These are phyloP conservation scores for Psittacus erithacus DNA, from an alignment of 2,113 vertebrate species.

Conservation along the genomic window DNA sequence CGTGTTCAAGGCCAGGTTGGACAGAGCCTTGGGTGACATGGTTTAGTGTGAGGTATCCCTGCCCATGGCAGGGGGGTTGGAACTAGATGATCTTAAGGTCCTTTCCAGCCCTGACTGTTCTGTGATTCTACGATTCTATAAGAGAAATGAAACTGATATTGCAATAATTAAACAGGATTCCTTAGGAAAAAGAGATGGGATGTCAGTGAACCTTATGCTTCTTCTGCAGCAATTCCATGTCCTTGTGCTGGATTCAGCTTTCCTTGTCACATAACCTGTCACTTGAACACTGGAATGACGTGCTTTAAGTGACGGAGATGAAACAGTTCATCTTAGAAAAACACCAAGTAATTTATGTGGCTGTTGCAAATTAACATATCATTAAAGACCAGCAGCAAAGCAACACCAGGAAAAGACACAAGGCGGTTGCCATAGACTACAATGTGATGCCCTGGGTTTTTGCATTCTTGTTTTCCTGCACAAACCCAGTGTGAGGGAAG, in stretches of 20 bases:
- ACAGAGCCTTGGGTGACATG: no score
- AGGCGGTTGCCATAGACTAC: background rate
- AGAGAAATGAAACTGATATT: background rate
- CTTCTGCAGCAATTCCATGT: background rate
- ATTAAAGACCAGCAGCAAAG: background rate
- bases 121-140: background rate
- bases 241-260: background rate
- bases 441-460: slow-evolving; percentile 20
- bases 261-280: background rate
- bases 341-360: background rate
- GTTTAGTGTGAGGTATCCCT: no score
- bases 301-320: background rate
- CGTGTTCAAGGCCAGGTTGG: no score
- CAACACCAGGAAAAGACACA: background rate
- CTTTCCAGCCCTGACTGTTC: no score
- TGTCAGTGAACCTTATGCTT: background rate
- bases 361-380: background rate
- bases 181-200: background rate
- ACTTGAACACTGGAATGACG: background rate
- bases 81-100: no score
- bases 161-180: background rate
- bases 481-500: background rate
- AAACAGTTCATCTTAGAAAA: background rate
- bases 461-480: background rate
- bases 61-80: no score